Evolutionary conservation across 2,113 vertebrate genomes (phyloP).

Genomic region (Cygnus atratus): DNA sequence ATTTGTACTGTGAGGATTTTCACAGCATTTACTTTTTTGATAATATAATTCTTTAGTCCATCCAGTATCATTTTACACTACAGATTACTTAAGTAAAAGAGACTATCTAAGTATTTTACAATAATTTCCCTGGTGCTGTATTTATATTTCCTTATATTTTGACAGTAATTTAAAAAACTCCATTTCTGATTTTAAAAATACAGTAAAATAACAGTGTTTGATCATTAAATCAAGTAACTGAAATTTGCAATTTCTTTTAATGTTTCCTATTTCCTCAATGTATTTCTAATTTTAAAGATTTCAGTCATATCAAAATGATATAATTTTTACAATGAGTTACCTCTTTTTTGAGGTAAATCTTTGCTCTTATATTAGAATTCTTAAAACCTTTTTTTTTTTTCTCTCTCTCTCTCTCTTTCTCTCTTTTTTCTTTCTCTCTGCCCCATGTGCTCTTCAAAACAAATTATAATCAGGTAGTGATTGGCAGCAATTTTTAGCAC

Average conservation of each 20-base stretch:
- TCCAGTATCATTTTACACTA: neutral
- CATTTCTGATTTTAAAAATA: neutral
- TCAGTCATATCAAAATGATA: neutral
- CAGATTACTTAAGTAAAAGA: neutral
- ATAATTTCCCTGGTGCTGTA: neutral
- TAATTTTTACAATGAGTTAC: neutral
- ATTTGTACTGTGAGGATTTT: neutral
- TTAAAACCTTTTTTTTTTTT: neutral
- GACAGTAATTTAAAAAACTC: neutral
- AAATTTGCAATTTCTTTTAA: neutral
- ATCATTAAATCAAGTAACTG: neutral
- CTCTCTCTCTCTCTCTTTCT: neutral
- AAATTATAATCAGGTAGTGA: constrained; percentile 51
- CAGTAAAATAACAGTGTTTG: neutral
- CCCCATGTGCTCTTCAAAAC: neutral
- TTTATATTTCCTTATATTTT: neutral
- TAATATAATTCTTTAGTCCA: neutral
- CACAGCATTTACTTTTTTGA: neutral
- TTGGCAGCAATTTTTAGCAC: constrained; percentile 59
- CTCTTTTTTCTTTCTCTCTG: neutral
- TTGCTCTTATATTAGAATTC: neutral
- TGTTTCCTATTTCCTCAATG: neutral
- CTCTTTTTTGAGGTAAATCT: neutral
- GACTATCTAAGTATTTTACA: neutral
- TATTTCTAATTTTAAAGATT: neutral